Evolutionary conservation across 2,797 vertebrate species (phyloP), one percentile per base, ranked within the genome.

Genomic region (Manis pentadactyla): DNA sequence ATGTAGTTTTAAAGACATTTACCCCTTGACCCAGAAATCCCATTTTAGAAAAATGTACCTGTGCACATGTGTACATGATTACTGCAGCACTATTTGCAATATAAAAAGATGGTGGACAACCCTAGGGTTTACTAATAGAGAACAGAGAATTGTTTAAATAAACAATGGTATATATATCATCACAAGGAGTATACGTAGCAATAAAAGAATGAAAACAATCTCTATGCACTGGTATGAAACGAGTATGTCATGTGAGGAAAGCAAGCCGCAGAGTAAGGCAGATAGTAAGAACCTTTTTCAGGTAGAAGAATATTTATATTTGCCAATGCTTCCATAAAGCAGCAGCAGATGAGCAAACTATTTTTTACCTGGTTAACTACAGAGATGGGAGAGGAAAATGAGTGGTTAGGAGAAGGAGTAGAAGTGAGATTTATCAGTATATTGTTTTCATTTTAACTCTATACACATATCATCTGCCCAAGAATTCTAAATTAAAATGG

Each of bases 261-360:
- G 69, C 57, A 21, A 23, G 53, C 0, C 21, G 34, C 21, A 25
- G 19, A n/a, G n/a, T 0, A 49, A 7, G 5, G 37, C 77, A 7
- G 4, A 46, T 0, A 31, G 7, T 6, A 31, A 14, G 9, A 14
- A 53, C 15, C 71, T 53, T 61, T 49, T 13, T 55, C n/a, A 49
- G 8, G 51, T 0, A 83, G 49, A 29, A 23, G 17, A 82, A 18
- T 17, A 81, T 31, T 69, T 64, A 3, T 31, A 63, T 37, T 69
- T 75, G 64, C 15, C 34, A 75, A n/a, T 64, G 75, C n/a, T 82
- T 92, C 73, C 88, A 74, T 61, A 87, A 91, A 46, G 74, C 63
- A 69, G 27, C 27, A 75, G 17, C 18, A n/a, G 34, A 29, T 49
- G 84, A 77, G 11, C 4, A 79, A 69, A 51, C 59, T 49, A n/a